A percentile compares a stretch with the other conserved stretches of the same genome.
Conservation (phyloP, 2,888 invertebrate species). For the Mellilla xanthometata region DNA sequence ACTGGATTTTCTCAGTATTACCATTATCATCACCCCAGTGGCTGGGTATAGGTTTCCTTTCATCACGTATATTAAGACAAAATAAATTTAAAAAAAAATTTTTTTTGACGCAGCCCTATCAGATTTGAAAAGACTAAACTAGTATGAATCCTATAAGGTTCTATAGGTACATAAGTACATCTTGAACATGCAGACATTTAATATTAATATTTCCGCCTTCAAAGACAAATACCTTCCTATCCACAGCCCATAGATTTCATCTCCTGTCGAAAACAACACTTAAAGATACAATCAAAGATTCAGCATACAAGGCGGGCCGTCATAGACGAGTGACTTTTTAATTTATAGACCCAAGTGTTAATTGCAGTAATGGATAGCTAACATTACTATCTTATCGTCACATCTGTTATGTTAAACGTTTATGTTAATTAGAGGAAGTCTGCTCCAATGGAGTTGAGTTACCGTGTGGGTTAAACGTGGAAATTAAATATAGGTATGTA, state of each 20-base stretch:
- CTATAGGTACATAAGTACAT: too few species aligned
- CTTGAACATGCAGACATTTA: too few species aligned
- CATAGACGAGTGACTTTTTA: slow-evolving; percentile 52
- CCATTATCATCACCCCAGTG: too few species aligned
- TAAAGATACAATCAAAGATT: slow-evolving; percentile 28
- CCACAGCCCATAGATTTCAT: slow-evolving; percentile 4
- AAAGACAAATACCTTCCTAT: slow-evolving; percentile 9
- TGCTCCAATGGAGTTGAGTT: slow-evolving; percentile 56
- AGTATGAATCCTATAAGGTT: too few species aligned
- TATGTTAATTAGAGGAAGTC: slow-evolving; percentile 71
- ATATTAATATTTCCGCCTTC: neutral
- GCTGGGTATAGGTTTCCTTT: too few species aligned
- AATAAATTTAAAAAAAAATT: too few species aligned
- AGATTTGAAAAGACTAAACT: too few species aligned
- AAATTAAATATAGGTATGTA: slow-evolving; percentile 7
- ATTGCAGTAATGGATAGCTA: slow-evolving; percentile 70
- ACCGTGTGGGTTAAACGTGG: slow-evolving; percentile 14
- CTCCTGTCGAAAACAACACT: slow-evolving; percentile 28
- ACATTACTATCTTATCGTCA: slow-evolving; percentile 59
- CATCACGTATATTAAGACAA: too few species aligned
- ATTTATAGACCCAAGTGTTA: slow-evolving; percentile 72
- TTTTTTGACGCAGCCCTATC: too few species aligned
- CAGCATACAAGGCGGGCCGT: slow-evolving; percentile 50
- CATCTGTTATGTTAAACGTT: slow-evolving; percentile 67
- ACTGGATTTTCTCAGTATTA: too few species aligned